phyloP scores from a whole-genome alignment of 2,113 vertebrate genomes.

The Bubo scandiacus region DNA sequence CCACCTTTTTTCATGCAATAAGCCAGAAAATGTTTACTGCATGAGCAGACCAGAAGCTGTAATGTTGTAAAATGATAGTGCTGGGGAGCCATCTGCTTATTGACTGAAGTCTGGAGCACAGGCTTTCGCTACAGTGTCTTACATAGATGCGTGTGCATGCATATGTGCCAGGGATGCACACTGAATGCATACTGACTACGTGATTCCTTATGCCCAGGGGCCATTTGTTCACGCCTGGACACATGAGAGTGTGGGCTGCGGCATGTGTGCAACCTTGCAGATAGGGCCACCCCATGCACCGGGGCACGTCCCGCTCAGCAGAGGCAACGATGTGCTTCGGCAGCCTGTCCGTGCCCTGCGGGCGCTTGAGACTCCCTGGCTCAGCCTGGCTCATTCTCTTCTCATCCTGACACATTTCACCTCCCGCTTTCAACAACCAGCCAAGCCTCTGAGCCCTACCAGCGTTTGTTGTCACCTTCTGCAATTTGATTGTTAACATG shows the following conservation, averaged over 20 bases:
- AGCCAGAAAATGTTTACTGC: slow-evolving; percentile 63
- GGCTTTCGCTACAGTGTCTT: not conserved
- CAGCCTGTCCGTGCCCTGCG: rapidly evolving
- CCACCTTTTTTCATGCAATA: slow-evolving; percentile 20
- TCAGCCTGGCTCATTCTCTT: not conserved
- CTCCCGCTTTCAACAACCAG: not conserved
- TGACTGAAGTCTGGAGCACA: slow-evolving; percentile 25
- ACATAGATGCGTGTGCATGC: not conserved
- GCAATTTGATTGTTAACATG: not conserved
- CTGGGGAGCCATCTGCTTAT: slow-evolving; percentile 51
- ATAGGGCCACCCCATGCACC: not conserved
- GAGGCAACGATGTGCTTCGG: not conserved
- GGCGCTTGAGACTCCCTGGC: not conserved
- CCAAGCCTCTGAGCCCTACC: not conserved
- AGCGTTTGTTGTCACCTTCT: rapidly evolving
- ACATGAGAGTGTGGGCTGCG: rapidly evolving
- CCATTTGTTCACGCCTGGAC: rapidly evolving
- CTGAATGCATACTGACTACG: rapidly evolving
- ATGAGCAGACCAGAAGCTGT: slow-evolving; percentile 59
- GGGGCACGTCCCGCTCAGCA: not conserved
- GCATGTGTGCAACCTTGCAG: not conserved
- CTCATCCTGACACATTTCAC: not conserved
- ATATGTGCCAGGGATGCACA: not conserved
- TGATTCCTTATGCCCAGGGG: not conserved
- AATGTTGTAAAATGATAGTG: slow-evolving; percentile 48